Evolutionary conservation across 1,140 invertebrate genomes (phyloP).

Genomic region (Aphaenogaster floridana): DNA sequence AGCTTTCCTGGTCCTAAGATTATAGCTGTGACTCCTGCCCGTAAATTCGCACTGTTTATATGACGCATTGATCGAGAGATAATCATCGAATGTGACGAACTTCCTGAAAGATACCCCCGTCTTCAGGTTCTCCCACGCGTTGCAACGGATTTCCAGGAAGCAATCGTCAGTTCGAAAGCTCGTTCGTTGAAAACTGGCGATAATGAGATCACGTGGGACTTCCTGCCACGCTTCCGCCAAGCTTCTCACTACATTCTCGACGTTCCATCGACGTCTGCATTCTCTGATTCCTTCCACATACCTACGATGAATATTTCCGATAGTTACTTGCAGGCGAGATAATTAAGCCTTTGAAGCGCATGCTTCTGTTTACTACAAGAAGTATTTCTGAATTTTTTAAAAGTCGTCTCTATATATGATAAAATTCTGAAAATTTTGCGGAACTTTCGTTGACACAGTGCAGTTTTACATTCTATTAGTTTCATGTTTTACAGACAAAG

Average conservation of each 20-base stretch:
- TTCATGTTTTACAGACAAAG: background rate
- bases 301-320: conserved; percentile 49
- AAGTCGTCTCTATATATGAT: background rate
- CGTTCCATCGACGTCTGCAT: conserved; percentile 65
- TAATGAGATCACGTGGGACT: conserved; percentile 77
- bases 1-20: background rate
- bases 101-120: conserved; percentile 75
- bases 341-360: conserved; percentile 32
- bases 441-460: background rate
- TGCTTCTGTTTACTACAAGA: background rate
- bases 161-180: conserved; percentile 79
- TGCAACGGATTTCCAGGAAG: conserved; percentile 74
- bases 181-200: conserved; percentile 80
- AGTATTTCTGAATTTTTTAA: background rate
- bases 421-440: background rate
- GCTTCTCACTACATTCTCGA: conserved; percentile 70
- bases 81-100: conserved; percentile 82
- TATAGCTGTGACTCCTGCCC: background rate
- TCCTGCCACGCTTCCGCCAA: conserved; percentile 76
- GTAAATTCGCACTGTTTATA: too few relatives aligned
- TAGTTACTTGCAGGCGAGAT: background rate
- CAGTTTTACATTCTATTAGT: background rate
- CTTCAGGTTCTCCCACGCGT: conserved; percentile 73
- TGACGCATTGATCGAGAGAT: conserved; percentile 59
- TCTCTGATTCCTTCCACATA: conserved; percentile 45